Conservation (phyloP, 2,888 invertebrate species). For the Drosophila anomalata region DNA sequence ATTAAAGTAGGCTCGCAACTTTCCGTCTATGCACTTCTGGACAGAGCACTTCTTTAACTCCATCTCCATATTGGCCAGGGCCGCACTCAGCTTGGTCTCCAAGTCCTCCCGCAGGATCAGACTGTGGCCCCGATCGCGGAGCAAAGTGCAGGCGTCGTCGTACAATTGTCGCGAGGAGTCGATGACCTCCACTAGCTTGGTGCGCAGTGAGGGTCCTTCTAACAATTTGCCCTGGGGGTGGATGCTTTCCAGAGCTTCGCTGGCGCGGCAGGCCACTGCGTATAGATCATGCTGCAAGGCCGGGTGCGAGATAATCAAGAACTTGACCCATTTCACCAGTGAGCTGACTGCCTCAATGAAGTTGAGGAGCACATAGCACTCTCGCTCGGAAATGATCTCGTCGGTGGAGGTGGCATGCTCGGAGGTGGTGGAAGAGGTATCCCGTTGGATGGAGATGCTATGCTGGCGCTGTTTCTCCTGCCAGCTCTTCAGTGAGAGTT, state of each 20-base stretch:
- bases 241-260: conserved; percentile 88
- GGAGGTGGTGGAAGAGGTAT: conserved; percentile 83
- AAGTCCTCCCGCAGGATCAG: conserved; percentile 88
- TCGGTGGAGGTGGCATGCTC: conserved; percentile 83
- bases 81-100: conserved; percentile 88
- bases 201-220: conserved; percentile 90
- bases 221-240: conserved; percentile 93
- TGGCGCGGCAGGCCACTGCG: conserved; percentile 89
- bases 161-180: conserved; percentile 86
- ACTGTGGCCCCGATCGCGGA: conserved; percentile 88
- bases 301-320: conserved; percentile 88
- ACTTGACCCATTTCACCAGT: conserved; percentile 92
- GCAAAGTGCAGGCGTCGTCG: conserved; percentile 89
- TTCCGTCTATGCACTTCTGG: conserved; percentile 83
- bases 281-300: conserved; percentile 90
- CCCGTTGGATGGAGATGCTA: conserved; percentile 84
- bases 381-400: conserved; percentile 84
- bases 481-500: conserved; percentile 94
- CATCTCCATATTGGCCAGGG: conserved; percentile 89
- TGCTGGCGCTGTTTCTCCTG: conserved; percentile 91
- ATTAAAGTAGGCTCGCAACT: conserved; percentile 83
- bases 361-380: conserved; percentile 86
- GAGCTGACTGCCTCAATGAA: conserved; percentile 93
- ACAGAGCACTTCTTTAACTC: conserved; percentile 89
- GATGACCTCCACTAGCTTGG: conserved; percentile 88